phyloP scores from a whole-genome alignment of 2,888 invertebrate genomes.

The Cheilosia variabilis region DNA sequence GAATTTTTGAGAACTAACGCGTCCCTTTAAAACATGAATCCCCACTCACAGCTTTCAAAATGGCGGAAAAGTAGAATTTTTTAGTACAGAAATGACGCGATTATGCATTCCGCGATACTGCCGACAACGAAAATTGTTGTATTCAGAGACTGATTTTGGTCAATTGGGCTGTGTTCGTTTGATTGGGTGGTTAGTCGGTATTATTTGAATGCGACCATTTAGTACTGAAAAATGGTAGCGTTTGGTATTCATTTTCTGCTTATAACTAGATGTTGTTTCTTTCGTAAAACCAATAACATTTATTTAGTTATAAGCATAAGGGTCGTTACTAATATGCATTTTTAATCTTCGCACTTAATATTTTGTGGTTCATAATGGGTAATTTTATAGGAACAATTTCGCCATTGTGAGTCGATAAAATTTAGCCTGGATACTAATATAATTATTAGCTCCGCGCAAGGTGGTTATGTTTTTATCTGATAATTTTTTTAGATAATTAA shows the following conservation, averaged over 20 bases:
- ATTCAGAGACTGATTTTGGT: conserved; percentile 37
- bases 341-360: too few relatives aligned
- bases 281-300: too few relatives aligned
- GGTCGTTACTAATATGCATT: too few relatives aligned
- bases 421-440: too few relatives aligned
- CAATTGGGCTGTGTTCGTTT: conserved; percentile 18
- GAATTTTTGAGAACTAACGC: conserved; percentile 82
- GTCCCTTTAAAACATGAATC: conserved; percentile 81
- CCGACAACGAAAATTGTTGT: conserved; percentile 28
- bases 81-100: conserved; percentile 84
- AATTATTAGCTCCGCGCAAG: too few relatives aligned
- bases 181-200: not conserved
- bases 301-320: too few relatives aligned
- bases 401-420: too few relatives aligned
- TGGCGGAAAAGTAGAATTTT: conserved; percentile 82
- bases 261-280: too few relatives aligned
- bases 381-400: too few relatives aligned
- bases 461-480: too few relatives aligned
- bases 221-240: conserved; percentile 41
- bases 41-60: conserved; percentile 84
- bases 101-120: conserved; percentile 76
- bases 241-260: not conserved
- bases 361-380: too few relatives aligned
- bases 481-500: too few relatives aligned
- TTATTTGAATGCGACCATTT: conserved; percentile 17